These are phyloP conservation scores for Avahi laniger DNA, from an alignment of 2,797 vertebrate genomes.

Conservation along the genomic window DNA sequence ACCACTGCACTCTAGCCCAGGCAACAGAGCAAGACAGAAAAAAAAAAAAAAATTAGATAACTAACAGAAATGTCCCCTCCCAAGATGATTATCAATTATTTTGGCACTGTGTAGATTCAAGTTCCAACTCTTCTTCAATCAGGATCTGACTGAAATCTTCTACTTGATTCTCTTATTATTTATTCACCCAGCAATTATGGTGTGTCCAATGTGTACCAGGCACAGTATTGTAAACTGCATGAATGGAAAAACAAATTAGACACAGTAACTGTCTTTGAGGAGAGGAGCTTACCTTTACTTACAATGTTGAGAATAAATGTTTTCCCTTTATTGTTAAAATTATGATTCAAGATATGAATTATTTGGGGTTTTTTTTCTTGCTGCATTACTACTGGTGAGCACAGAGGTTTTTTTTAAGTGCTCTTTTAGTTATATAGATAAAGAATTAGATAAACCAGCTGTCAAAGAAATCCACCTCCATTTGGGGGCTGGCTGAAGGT, in stretches of 20 bases:
- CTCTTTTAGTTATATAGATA: neutral
- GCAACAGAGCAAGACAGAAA: neutral
- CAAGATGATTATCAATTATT: neutral
- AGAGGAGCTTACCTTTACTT: neutral
- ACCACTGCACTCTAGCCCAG: neutral
- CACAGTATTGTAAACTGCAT: neutral
- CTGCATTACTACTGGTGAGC: neutral
- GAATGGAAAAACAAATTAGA: neutral
- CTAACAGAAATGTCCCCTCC: neutral
- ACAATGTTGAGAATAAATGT: neutral
- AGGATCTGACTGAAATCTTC: neutral
- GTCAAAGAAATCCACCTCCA: neutral
- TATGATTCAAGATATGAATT: neutral
- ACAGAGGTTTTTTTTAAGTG: neutral
- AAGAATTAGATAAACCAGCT: slow-evolving; percentile 22
- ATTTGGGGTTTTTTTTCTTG: neutral
- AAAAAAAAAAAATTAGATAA: neutral
- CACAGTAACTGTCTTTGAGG: neutral
- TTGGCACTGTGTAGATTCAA: neutral
- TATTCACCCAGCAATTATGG: neutral
- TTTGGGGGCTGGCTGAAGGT: neutral
- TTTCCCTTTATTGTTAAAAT: neutral
- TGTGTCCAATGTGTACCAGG: neutral
- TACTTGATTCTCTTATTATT: neutral
- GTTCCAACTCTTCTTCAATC: no score